A percentile compares a stretch with the other conserved stretches of the same genome.
phyloP scores from a whole-genome alignment of 2,113 vertebrate species.

The Cyphomyrus plagiostoma region DNA sequence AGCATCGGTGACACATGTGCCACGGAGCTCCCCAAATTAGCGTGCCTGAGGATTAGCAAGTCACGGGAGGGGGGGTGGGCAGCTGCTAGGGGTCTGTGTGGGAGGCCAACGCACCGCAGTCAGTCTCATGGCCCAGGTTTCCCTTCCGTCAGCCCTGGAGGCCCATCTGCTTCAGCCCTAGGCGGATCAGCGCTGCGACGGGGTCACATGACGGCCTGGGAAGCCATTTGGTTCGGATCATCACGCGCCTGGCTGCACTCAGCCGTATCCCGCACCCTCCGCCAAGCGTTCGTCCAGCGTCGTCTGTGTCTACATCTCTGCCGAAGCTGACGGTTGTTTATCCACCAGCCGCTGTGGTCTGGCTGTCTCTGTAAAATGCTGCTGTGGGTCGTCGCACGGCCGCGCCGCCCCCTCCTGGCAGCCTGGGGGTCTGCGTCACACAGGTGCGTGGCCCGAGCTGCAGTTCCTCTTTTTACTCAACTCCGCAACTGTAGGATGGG shows the following conservation, averaged over 20 bases:
- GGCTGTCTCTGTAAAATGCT: neutral
- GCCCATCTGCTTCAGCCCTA: neutral
- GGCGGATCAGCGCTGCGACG: neutral
- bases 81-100: neutral
- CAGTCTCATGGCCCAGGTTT: neutral
- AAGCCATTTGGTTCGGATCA: neutral
- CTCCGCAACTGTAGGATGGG: neutral
- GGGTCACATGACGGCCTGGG: neutral
- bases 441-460: neutral
- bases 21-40: neutral
- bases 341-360: neutral
- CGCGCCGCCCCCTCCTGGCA: neutral
- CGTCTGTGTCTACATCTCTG: neutral
- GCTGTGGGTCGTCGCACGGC: too few relatives aligned
- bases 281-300: neutral
- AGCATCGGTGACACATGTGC: neutral
- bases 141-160: neutral
- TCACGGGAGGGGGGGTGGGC: neutral
- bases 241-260: neutral
- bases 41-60: neutral
- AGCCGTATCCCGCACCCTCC: neutral
- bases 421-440: neutral
- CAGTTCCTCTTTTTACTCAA: neutral
- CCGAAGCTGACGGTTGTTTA: neutral
- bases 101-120: neutral